Percentiles rank a stretch among this genome's conserved stretches.
phyloP scores from a whole-genome alignment of 2,888 invertebrate genomes.

The Rhopalosiphum nymphaeae region DNA sequence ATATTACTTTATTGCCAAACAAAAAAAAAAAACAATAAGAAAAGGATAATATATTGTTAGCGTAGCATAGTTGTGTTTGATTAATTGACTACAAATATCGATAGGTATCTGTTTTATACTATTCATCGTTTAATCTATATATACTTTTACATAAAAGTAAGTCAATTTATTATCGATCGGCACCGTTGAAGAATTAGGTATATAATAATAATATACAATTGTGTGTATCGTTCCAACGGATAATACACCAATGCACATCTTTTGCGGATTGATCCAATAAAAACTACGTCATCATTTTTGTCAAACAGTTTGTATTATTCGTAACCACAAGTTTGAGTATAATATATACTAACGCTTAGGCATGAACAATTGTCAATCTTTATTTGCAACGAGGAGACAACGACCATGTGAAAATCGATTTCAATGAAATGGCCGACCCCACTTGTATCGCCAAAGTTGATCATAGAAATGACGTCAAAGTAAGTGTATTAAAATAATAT shows the following conservation, averaged over 20 bases:
- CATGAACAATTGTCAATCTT: neutral
- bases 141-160: neutral
- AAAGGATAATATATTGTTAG: neutral
- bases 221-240: neutral
- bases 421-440: neutral
- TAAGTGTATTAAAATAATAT: neutral
- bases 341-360: too few relatives aligned
- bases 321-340: neutral
- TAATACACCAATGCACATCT: too few relatives aligned
- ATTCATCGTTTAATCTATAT: neutral
- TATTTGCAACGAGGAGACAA: neutral
- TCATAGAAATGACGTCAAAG: neutral
- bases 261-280: neutral
- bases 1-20: too few relatives aligned
- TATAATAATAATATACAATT: neutral
- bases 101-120: neutral
- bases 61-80: neutral
- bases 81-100: neutral
- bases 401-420: neutral
- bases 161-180: neutral
- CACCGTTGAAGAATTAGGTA: neutral
- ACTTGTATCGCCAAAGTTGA: neutral
- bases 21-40: too few relatives aligned
- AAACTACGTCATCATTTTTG: neutral
- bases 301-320: neutral